phyloP scores from a whole-genome alignment of 1,140 invertebrate genomes.

The Lordiphosa collinella region DNA sequence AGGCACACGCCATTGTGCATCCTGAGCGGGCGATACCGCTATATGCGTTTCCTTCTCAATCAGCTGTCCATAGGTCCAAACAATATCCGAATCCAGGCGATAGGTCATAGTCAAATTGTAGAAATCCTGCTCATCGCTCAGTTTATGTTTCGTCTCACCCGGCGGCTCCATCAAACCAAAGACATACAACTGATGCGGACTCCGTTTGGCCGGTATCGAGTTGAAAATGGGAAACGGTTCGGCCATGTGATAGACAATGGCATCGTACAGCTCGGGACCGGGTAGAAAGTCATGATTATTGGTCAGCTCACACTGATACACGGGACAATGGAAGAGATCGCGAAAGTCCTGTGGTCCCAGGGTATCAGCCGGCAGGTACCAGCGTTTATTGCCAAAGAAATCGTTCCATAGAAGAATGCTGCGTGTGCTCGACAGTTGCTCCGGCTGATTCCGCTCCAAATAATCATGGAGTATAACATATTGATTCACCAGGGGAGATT shows the following conservation, averaged over 20 bases:
- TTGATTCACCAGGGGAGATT: constrained; percentile 55
- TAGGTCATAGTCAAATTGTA: constrained; percentile 84
- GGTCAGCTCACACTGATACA: constrained; percentile 60
- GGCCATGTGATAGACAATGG: constrained; percentile 78
- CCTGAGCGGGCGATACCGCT: constrained; percentile 40
- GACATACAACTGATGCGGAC: constrained; percentile 48
- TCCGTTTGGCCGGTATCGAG: constrained; percentile 18
- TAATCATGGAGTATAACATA: constrained; percentile 52
- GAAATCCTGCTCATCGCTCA: constrained; percentile 51
- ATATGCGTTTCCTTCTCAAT: constrained; percentile 49
- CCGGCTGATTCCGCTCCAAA: constrained; percentile 1
- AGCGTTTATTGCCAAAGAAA: constrained; percentile 63
- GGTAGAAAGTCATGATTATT: constrained; percentile 55
- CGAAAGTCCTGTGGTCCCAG: constrained; percentile 51
- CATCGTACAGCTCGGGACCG: constrained; percentile 72
- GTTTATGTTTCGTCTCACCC: constrained; percentile 59
- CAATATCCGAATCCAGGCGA: constrained; percentile 83
- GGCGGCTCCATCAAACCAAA: constrained; percentile 74
- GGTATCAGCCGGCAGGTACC: constrained; percentile 53
- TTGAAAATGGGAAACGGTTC: constrained; percentile 45
- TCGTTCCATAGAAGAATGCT: constrained; percentile 64
- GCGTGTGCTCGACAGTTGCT: constrained; percentile 9
- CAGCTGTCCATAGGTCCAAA: constrained; percentile 82
- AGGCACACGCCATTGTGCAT: constrained; percentile 44
- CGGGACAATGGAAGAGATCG: constrained; percentile 47